Conservation (phyloP, 2,888 invertebrate species). For the Rhodophaea formosa region DNA sequence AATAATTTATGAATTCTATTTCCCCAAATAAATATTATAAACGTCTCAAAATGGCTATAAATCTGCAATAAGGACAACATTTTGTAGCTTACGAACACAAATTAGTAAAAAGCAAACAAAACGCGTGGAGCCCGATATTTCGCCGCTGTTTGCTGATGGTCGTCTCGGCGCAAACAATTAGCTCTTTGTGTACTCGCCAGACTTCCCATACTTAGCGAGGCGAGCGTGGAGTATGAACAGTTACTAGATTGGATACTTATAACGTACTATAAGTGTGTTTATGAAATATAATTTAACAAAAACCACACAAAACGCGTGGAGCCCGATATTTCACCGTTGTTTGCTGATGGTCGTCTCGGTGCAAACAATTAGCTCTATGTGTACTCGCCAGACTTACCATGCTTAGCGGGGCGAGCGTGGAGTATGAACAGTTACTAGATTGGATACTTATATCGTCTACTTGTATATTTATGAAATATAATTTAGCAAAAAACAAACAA, state of each 20-base stretch:
- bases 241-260: not conserved
- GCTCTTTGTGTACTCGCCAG: constrained; percentile 59
- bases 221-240: constrained; percentile 35
- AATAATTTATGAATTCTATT: too few relatives aligned
- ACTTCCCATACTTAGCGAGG: constrained; percentile 47
- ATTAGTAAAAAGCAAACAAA: constrained; percentile 53
- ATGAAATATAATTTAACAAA: constrained; percentile 45
- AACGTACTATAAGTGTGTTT: too few relatives aligned
- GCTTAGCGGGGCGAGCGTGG: constrained; percentile 45
- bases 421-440: constrained; percentile 17
- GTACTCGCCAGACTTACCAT: constrained; percentile 53
- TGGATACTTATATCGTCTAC: too few relatives aligned
- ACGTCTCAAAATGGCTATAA: too few relatives aligned
- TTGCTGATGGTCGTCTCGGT: constrained; percentile 52
- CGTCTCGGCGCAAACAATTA: constrained; percentile 61
- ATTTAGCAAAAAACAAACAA: constrained; percentile 53
- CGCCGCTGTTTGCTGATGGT: constrained; percentile 52
- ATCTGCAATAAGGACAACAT: too few relatives aligned
- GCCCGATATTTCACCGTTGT: constrained; percentile 44
- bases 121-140: constrained; percentile 36
- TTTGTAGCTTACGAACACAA: constrained; percentile 22
- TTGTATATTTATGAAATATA: too few relatives aligned
- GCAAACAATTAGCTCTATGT: constrained; percentile 67
- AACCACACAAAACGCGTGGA: constrained; percentile 43
- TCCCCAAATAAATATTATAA: too few relatives aligned